phyloP scores from a whole-genome alignment of 1,140 invertebrate species.

The Drosophila nigromelanica region DNA sequence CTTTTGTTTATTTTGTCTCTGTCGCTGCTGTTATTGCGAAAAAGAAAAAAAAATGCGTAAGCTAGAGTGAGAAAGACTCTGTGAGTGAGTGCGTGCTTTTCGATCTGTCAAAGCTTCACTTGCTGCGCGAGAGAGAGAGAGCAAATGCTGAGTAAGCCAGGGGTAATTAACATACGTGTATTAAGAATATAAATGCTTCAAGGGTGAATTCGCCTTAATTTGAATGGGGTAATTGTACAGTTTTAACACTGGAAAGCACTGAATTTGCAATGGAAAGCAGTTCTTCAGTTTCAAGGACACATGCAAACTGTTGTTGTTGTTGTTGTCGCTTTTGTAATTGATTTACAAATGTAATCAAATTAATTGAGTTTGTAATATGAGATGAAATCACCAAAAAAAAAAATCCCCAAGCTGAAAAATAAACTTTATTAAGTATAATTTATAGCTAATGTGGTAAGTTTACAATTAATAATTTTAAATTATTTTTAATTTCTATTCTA shows the following conservation, averaged over 20 bases:
- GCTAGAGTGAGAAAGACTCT: conserved; percentile 1
- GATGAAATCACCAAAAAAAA: background rate
- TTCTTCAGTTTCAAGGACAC: background rate
- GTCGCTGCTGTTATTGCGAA: conserved; percentile 39
- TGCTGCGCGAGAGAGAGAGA: conserved; percentile 14
- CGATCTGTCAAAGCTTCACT: conserved; percentile 24
- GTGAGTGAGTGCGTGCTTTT: background rate
- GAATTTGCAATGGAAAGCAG: background rate
- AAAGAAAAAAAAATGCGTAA: conserved; percentile 47
- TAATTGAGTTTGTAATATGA: background rate
- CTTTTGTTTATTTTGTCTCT: conserved; percentile 65
- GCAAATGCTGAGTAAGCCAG: background rate
- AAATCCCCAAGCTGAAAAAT: background rate
- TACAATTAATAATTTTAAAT: too few species aligned
- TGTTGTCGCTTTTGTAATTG: background rate
- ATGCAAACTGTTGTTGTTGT: background rate
- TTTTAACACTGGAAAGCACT: too few species aligned
- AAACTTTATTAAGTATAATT: background rate
- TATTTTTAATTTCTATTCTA: too few species aligned
- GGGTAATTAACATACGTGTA: background rate
- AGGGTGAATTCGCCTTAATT: too few species aligned
- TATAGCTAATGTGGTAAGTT: background rate
- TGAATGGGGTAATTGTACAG: too few species aligned
- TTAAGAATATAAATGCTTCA: background rate
- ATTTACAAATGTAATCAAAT: conserved; percentile 2